A percentile compares a stretch with the other conserved stretches of the same genome.
These are phyloP conservation scores for Silurus lanzhouensis DNA, from an alignment of 2,797 vertebrate genomes.

Conservation along the genomic window DNA sequence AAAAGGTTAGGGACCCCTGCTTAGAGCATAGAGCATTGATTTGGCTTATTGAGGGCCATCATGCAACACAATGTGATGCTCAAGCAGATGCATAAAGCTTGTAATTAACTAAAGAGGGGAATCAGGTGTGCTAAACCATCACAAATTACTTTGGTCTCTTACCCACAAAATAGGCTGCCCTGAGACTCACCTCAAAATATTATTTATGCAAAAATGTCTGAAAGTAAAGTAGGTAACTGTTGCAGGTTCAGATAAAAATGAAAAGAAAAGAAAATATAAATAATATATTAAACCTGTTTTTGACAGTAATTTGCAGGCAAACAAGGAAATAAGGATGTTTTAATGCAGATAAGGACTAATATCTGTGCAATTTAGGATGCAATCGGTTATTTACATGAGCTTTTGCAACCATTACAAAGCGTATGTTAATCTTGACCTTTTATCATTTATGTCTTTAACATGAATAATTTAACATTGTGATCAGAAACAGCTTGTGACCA, in stretches of 20 bases:
- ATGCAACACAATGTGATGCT: neutral
- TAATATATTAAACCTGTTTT: neutral
- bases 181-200: neutral
- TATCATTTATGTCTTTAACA: neutral
- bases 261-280: neutral
- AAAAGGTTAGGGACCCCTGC: too few species aligned
- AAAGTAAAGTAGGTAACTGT: conserved; percentile 3
- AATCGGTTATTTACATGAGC: neutral
- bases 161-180: neutral
- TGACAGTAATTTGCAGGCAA: conserved; percentile 25
- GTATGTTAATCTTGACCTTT: conserved; percentile 24
- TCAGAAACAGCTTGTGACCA: neutral
- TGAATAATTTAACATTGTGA: neutral
- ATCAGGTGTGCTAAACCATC: neutral
- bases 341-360: conserved; percentile 6
- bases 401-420: conserved; percentile 17
- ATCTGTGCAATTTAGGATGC: conserved; percentile 22
- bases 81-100: neutral
- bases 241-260: neutral
- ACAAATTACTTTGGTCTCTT: neutral
- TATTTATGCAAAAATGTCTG: neutral
- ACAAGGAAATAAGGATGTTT: conserved; percentile 25
- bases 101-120: neutral
- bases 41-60: neutral
- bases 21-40: neutral